Evolutionary conservation across 92 coral and sea anemone genomes (phyloP).

Genomic region (Epizoanthus ramosus): DNA sequence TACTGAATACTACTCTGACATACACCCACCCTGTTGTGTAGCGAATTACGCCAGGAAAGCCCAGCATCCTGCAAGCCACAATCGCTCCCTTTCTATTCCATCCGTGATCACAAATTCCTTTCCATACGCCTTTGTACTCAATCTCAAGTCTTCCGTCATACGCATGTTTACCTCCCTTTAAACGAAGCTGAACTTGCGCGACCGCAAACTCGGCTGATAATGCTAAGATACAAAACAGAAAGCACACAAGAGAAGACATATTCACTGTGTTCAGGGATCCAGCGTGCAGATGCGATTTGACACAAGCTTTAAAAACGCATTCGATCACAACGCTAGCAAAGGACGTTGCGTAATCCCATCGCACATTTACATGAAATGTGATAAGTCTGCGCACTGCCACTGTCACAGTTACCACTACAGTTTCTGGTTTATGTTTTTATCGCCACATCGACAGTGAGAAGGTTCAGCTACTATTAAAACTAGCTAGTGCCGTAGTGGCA

Average conservation of each 20-base stretch:
- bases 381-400: too few species aligned
- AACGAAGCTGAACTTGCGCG: constrained; percentile 25
- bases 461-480: too few species aligned
- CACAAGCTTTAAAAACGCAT: neutral
- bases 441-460: too few species aligned
- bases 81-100: constrained; percentile 52
- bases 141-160: constrained; percentile 58
- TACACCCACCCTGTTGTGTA: constrained; percentile 53
- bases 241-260: neutral
- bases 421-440: too few species aligned
- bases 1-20: neutral
- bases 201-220: neutral
- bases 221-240: neutral
- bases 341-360: too few species aligned
- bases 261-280: neutral
- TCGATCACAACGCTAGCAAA: too few species aligned
- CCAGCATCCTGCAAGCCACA: constrained; percentile 57
- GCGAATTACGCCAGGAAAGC: constrained; percentile 50
- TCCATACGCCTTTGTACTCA: constrained; percentile 45
- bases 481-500: too few species aligned
- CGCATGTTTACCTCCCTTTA: constrained; percentile 28
- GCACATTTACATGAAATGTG: too few species aligned
- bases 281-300: neutral
- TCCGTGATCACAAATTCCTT: constrained; percentile 47
- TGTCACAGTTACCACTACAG: too few species aligned